Evolutionary conservation across 2,113 vertebrate species (phyloP).

Genomic region (Pogona vitticeps): DNA sequence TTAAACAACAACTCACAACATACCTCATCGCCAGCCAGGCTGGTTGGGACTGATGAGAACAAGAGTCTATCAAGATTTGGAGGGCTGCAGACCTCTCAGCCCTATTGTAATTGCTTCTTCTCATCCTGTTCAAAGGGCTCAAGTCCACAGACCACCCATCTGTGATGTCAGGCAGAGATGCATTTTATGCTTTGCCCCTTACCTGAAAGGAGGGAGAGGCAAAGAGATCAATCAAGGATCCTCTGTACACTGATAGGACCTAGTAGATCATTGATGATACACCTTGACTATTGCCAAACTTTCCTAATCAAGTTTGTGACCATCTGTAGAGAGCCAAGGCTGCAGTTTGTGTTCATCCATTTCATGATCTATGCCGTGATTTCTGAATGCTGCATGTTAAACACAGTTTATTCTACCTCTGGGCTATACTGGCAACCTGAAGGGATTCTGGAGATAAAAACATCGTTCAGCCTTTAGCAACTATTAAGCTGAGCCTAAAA

Average conservation of each 20-base stretch:
- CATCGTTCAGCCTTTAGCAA: neutral
- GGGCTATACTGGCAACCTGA: too few relatives aligned
- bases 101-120: neutral
- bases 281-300: neutral
- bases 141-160: neutral
- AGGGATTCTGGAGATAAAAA: too few relatives aligned
- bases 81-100: too few relatives aligned
- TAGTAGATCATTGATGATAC: neutral
- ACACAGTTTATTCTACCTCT: too few relatives aligned
- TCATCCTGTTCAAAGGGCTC: neutral
- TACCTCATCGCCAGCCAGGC: too few relatives aligned
- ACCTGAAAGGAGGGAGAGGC: neutral
- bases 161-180: neutral
- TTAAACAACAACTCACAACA: too few relatives aligned
- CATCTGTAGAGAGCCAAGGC: neutral
- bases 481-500: neutral
- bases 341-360: neutral
- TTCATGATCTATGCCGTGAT: too few relatives aligned
- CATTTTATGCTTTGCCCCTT: neutral
- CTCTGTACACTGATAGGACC: neutral
- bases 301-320: neutral
- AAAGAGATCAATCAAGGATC: neutral
- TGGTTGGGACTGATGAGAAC: too few relatives aligned
- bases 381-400: too few relatives aligned
- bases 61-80: too few relatives aligned